Evolutionary conservation across 2,113 vertebrate species (phyloP).

Genomic region (Atherinomorus stipes): DNA sequence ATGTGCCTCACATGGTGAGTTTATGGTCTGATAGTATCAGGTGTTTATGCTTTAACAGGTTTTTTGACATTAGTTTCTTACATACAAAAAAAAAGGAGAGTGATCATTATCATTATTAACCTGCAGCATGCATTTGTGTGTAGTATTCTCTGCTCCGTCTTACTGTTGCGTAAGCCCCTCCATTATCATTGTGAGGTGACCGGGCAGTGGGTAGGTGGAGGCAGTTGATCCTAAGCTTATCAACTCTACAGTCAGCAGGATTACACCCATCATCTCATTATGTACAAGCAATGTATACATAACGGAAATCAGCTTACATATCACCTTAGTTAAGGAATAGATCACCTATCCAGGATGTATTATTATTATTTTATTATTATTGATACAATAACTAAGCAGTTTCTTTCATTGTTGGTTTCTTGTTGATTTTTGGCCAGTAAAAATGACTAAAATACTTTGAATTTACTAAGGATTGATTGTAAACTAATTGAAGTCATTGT

Average conservation of each 20-base stretch:
- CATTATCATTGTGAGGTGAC: constrained; percentile 81
- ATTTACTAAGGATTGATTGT: not conserved
- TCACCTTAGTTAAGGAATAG: constrained; percentile 62
- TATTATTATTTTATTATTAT: not conserved
- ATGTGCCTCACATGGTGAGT: constrained; percentile 92
- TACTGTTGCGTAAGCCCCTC: constrained; percentile 69
- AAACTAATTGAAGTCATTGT: not conserved
- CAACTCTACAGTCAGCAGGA: constrained; percentile 82
- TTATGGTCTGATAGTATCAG: not conserved
- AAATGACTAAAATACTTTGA: not conserved
- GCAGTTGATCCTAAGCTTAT: constrained; percentile 78
- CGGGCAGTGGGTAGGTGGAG: constrained; percentile 63
- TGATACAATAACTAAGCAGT: not conserved
- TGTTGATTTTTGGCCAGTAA: no score
- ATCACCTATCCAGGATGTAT: constrained; percentile 31
- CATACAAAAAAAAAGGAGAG: not conserved
- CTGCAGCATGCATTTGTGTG: constrained; percentile 1
- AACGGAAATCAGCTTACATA: constrained; percentile 70
- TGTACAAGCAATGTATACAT: constrained; percentile 73
- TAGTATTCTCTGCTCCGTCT: constrained; percentile 28
- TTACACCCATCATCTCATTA: constrained; percentile 81
- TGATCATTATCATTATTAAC: not conserved
- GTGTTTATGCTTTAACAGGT: not conserved
- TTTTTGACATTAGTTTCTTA: not conserved
- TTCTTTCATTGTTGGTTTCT: not conserved